Base-by-base conservation (phyloP, 92 coral and sea anemone species). In the Porites rus region DNA sequence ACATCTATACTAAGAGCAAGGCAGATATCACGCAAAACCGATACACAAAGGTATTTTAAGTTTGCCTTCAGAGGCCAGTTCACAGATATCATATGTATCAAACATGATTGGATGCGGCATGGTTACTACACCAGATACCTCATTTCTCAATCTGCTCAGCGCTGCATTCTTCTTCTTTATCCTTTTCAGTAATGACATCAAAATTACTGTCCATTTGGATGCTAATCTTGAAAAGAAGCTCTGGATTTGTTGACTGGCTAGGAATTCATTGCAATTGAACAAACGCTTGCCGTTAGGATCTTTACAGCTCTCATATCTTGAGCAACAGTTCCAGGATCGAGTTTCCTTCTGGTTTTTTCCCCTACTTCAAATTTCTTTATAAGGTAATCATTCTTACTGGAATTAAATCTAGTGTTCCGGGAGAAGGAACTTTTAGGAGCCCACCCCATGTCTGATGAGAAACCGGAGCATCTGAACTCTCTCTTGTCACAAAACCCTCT, bases 351-450 rank as follows among this genome's bases (percentile, higher is more conserved):
- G 43, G 38, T 16, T 68, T 72, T 72, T 46, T 74, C 78, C 50
- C 78, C 78, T 50, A 74, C 50, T 46, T 74, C 60, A 74, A 38
- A 72, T 72, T 72, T 72, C 52, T 10, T 51, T 18, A 19, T 28
- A 14, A 72, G 76, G 76, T 72, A 72, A 24, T 74, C 59, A 62
- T 51, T 38, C 28, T 72, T 56, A 38, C 8, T 72, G 6, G 7
- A 38, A 51, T 38, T 9, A 72, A 69, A 69, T 19, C 14, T 69
- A 12, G 50, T 69, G 16, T 10, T 21, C 28, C 74, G 50, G 13
- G 74, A 18, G 52, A 38, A 51, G 53, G 77, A 72, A 12, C 53
- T 31, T 28, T 72, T 72, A 31, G 31, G 58, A 31, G 53, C 77
- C 77, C 77, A 72, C 19, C 77, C 77, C 77, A 72, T 72, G 14